Evolutionary conservation across 2,797 vertebrate species (phyloP), one percentile per base, ranked within the genome.

Genomic region (Cetoscarus ocellatus): DNA sequence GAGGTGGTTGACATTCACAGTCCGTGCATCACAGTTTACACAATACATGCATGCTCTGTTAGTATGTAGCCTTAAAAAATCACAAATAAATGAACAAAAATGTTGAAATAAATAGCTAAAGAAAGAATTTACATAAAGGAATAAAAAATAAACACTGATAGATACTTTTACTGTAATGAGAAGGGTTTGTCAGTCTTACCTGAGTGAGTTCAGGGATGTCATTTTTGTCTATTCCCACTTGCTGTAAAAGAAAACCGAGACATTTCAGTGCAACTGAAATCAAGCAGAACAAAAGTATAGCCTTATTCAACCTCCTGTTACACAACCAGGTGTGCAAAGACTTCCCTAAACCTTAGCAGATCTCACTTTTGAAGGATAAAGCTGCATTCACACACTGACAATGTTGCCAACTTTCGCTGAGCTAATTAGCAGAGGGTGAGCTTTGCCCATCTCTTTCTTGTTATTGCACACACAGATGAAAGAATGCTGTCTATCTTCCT

Each of bases 211-310:
- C 98, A 39, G 98, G 98, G 74, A 99, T 99, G 86, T 99, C 98
- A 5, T 97, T 98, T 93, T 99, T 99, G 91, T 99, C 98, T 89
- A 99, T 99, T 88, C 98, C 98, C 87, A 99, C 95, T 97, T 99
- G 97, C 98, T 99, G 94, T 85, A 78, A 81, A 87, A 85, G 75
- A 74, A 79, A 14, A 82, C 13, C 49, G 6, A 3, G 61, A 40
- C 10, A 58, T 47, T 35, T 82, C 7, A 79, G 19, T 45, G 35
- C 12, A 56, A 48, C 5, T 44, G 42, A 52, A 36, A 66, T 39
- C 1, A 58, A 36, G 1, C 8, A 11, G 43, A 3, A 8, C 1
- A 10, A 4, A 0, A n/a, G 17, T 27, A 27, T 27, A 27, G 4
- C 27, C 27, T 27, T 27, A 27, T 27, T 27, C 4, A 27, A 27